Percentiles rank a stretch among this genome's conserved stretches.
These are phyloP conservation scores for Atrina japonica DNA, from an alignment of 2,888 invertebrate species.

Conservation along the genomic window DNA sequence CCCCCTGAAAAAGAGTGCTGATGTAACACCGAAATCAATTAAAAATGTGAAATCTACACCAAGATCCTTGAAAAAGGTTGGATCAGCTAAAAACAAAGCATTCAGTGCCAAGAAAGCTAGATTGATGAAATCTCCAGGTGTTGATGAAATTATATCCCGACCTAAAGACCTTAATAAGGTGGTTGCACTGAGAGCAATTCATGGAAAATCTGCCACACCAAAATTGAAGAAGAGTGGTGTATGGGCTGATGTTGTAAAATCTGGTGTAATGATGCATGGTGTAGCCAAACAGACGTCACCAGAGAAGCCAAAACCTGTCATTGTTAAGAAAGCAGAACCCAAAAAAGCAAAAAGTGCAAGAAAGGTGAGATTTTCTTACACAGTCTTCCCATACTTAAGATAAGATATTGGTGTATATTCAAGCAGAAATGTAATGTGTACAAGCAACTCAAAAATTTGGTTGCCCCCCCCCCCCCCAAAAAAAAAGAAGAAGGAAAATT, in stretches of 20 bases:
- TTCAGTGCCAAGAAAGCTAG: slow-evolving; percentile 20
- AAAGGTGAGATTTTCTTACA: slow-evolving; percentile 11
- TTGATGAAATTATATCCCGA: slow-evolving; percentile 42
- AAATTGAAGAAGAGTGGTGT: slow-evolving; percentile 58
- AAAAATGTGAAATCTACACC: slow-evolving; percentile 11
- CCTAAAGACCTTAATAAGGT: slow-evolving; percentile 65
- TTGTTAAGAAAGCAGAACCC: neutral
- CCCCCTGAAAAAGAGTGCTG: slow-evolving; percentile 25
- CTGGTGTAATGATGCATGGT: slow-evolving; percentile 48
- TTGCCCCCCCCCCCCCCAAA: no score
- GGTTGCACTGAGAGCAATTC: slow-evolving; percentile 70
- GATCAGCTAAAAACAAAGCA: slow-evolving; percentile 22
- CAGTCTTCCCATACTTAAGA: no score
- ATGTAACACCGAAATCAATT: slow-evolving; percentile 40
- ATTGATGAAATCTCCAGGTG: neutral
- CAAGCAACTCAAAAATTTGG: no score
- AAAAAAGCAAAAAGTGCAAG: neutral
- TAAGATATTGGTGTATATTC: no score
- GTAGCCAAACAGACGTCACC: neutral
- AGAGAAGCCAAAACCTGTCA: slow-evolving; percentile 1
- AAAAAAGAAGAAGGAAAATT: no score
- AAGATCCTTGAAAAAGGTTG: neutral
- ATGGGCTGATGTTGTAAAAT: slow-evolving; percentile 75
- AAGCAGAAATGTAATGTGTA: no score
- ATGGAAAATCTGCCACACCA: slow-evolving; percentile 74